Evolutionary conservation across 2,888 invertebrate genomes (phyloP), one percentile per base, ranked within the genome.

Genomic region (Danaus chrysippus): DNA sequence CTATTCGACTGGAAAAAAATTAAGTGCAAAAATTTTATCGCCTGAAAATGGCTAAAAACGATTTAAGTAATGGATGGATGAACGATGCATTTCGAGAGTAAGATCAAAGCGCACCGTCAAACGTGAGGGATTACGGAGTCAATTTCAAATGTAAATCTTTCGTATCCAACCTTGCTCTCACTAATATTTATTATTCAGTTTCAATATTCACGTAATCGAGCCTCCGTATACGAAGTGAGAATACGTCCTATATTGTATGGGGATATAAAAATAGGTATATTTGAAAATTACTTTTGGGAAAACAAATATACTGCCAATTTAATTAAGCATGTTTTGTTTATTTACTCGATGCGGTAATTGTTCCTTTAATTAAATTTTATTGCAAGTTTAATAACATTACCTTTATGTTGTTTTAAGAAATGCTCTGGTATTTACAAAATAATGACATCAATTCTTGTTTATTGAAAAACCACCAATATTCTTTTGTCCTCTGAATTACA

Each of bases 51-150:
- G 56, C 58, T 52, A 46, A 59, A 54, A 59, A 65, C 59, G 59
- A 66, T 72, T 71, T 67, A 61, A 66, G 73, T 78, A 79, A 81
- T 77, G 69, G 76, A 34, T 34, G 23, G 23, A 34, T 34, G 23
- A 34, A 34, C 65, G 65, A 67, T 77, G 73, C 71, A 81, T 81
- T 83, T 78, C 73, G 69, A 72, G 71, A 73, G 72, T 70, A 73
- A 76, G 75, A 76, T 77, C 76, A 77, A 81, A 82, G 68, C 71
- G 70, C 70, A 70, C 63, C 63, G 74, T 72, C 71, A 73, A 76
- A 77, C 68, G 76, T 71, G 71, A 72, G 66, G 69, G 70, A 74
- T 70, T 71, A 73, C 63, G 62, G 65, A 77, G 70, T 75, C 74
- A 74, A 74, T 74, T 74, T 73, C 70, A 67, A 74, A 76, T 68